phyloP scores from a whole-genome alignment of 2,797 vertebrate species.

The Setipinna tenuifilis region DNA sequence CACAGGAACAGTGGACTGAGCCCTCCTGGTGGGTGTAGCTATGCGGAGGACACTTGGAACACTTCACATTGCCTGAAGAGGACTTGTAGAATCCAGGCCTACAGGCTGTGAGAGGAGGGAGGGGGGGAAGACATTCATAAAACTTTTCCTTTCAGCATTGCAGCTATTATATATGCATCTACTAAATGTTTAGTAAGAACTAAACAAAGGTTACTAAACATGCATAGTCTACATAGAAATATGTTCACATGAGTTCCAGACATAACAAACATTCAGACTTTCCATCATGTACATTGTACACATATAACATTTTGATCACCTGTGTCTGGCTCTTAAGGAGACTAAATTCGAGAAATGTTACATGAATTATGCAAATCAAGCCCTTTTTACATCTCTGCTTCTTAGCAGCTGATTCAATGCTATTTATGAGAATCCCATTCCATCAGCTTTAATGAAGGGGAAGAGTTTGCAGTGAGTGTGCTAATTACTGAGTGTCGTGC shows the following conservation, averaged over 20 bases:
- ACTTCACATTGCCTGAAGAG: slow-evolving; percentile 84
- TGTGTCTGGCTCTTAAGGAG: slow-evolving; percentile 58
- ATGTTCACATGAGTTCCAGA: not conserved
- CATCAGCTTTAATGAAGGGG: slow-evolving; percentile 68
- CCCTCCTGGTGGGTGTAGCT: slow-evolving; percentile 90
- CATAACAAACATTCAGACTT: slow-evolving; percentile 25
- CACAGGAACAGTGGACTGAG: slow-evolving; percentile 90
- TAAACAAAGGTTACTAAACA: too few species aligned
- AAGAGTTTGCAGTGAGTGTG: slow-evolving; percentile 59
- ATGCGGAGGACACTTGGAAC: slow-evolving; percentile 94
- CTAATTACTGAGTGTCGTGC: slow-evolving; percentile 51
- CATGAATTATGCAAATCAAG: slow-evolving; percentile 78
- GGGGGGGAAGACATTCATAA: not conserved
- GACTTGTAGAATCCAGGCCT: slow-evolving; percentile 95
- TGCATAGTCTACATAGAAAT: not conserved
- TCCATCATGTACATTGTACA: not conserved
- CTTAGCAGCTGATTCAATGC: slow-evolving; percentile 73
- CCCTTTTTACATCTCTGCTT: slow-evolving; percentile 73
- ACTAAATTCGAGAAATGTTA: slow-evolving; percentile 60
- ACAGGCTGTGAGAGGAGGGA: slow-evolving; percentile 80
- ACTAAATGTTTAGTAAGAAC: too few species aligned
- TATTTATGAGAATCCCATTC: slow-evolving; percentile 69
- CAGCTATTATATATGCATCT: too few species aligned
- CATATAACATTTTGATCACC: not conserved
- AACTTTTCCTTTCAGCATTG: too few species aligned